These are phyloP conservation scores for Drosophila conformis DNA, from an alignment of 2,888 invertebrate species.

Conservation along the genomic window DNA sequence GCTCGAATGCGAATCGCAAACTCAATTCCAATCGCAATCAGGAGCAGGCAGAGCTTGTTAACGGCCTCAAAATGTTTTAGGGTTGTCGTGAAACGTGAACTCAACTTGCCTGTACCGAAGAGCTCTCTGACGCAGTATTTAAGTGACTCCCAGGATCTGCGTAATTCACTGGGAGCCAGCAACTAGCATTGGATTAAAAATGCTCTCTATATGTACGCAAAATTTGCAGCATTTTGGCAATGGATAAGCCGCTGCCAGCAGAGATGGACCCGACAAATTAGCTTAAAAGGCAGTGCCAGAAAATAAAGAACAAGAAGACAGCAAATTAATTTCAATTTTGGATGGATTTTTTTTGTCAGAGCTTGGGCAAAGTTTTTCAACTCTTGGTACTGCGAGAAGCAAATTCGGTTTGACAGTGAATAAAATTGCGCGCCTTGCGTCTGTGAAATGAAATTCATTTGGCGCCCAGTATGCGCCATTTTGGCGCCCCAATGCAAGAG, in stretches of 20 bases:
- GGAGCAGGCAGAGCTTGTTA: conserved; percentile 49
- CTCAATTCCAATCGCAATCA: conserved; percentile 29
- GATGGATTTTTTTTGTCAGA: conserved; percentile 6
- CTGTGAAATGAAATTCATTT: conserved; percentile 78
- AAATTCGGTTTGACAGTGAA: conserved; percentile 78
- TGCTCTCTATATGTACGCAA: conserved; percentile 44
- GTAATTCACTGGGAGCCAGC: conserved; percentile 8
- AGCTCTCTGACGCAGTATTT: conserved; percentile 30
- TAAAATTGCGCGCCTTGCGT: conserved; percentile 76
- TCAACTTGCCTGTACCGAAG: conserved; percentile 14
- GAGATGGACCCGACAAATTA: conserved; percentile 61
- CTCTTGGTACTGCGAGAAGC: conserved; percentile 34
- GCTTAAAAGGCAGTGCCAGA: conserved; percentile 61
- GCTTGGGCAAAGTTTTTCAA: conserved; percentile 40
- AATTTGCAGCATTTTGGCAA: conserved; percentile 9
- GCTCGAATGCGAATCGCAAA: conserved; percentile 27
- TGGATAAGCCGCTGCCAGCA: conserved; percentile 22
- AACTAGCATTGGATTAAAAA: conserved; percentile 53
- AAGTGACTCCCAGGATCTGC: conserved; percentile 36
- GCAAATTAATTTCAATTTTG: conserved; percentile 71
- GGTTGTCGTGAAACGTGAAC: conserved; percentile 18
- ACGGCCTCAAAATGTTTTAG: conserved; percentile 42
- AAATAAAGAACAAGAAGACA: conserved; percentile 40
- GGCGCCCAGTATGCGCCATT: conserved; percentile 68
- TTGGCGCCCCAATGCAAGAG: conserved; percentile 50